Base-by-base conservation (phyloP, 2,113 vertebrate genomes). In the Periophthalmodon schlosseri region DNA sequence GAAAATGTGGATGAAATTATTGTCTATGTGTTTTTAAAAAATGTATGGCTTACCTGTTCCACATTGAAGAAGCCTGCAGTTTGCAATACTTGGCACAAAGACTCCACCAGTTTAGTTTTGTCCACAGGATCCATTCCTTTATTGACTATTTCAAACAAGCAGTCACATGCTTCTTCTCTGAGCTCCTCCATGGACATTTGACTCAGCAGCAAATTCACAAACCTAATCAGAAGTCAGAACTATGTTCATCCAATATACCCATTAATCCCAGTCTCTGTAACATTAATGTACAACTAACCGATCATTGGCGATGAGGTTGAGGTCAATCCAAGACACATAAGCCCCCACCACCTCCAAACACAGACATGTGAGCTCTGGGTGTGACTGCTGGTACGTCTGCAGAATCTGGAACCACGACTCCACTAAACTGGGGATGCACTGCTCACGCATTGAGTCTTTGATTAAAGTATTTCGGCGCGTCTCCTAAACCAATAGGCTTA, bases 331-430 rank as follows among this genome's bases (percentile, higher is more conserved):
- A 75, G 97, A 99, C 78, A 99, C 97, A 54, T 94, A 99, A 46
- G 97, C 95, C 47, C 98, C 98, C 71, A 99, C 95, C 85, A 99
- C 97, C 95, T 99, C 98, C 96, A 99, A 95, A 93, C 97, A 99
- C 95, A 98, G 96, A 70, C 98, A 99, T 9, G 97, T 98, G 90
- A 99, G 92, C 93, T 99, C 97, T 3, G 96, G 96, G 91, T 99
- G 97, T 72, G 90, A 93, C 67, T 91, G 96, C 86, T 99, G 97
- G 85, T 97, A 99, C 6, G 95, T 96, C 78, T 97, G 96, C 82
- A 99, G 92, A 89, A 99, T 99, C 94, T 98, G 97, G 93, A 96
- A 98, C 98, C 98, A 99, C 0, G 98, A 99, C 91, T 99, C 97
- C 86, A 99, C 98, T 89, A 99, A 93, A 86, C 92, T 95, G 80